Percentiles rank a stretch among this genome's conserved stretches.
These are phyloP conservation scores for Suricata suricatta DNA, from an alignment of 2,113 vertebrate species.

Conservation along the genomic window DNA sequence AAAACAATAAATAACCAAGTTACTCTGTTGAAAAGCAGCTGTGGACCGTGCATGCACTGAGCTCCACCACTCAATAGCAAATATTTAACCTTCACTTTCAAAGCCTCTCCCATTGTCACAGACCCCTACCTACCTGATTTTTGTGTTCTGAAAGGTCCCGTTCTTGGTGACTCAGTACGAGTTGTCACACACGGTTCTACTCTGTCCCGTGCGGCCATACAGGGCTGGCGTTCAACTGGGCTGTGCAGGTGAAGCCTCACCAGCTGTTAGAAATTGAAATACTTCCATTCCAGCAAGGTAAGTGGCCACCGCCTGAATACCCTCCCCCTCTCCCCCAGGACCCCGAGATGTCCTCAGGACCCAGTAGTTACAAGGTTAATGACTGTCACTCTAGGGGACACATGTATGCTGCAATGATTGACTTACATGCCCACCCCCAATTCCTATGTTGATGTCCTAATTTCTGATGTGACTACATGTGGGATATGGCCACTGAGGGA, in stretches of 20 bases:
- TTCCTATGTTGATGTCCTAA: neutral
- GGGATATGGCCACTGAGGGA: neutral
- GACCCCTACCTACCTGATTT: neutral
- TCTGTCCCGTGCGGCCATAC: neutral
- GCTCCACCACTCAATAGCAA: conserved; percentile 59
- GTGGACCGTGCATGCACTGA: conserved; percentile 59
- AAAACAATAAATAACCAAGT: conserved; percentile 69
- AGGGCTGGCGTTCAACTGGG: neutral
- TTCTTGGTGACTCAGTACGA: neutral
- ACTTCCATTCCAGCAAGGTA: neutral
- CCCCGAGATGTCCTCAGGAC: neutral
- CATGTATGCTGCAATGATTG: neutral
- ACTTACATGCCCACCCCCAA: neutral
- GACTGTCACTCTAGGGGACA: neutral
- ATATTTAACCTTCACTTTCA: neutral
- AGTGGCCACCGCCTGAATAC: neutral
- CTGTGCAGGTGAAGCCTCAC: neutral
- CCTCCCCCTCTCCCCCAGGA: neutral
- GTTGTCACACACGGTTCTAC: no score
- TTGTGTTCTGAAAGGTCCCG: neutral
- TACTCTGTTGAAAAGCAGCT: conserved; percentile 78
- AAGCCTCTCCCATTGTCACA: neutral
- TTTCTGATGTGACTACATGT: neutral
- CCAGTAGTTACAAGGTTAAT: neutral
- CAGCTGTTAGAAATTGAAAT: neutral